Evolutionary conservation across 2,113 vertebrate species (phyloP).

Genomic region (Tupaia tana): DNA sequence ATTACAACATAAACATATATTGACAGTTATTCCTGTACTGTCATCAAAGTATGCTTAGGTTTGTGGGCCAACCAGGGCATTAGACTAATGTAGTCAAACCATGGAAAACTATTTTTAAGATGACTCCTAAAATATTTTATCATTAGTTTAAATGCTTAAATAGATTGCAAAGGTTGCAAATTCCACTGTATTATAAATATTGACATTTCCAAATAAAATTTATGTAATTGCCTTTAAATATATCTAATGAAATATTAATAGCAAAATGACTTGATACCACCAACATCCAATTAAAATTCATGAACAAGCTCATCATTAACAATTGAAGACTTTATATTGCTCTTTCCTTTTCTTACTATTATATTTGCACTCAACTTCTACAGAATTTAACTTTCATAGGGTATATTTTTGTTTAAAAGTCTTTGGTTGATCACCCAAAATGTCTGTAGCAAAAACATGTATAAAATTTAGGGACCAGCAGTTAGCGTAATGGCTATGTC

Average conservation of each 20-base stretch:
- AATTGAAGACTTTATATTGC: slow-evolving; percentile 44
- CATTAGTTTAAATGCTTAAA: slow-evolving; percentile 45
- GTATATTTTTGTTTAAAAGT: background rate
- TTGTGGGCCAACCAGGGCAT: background rate
- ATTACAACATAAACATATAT: background rate
- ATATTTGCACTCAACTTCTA: slow-evolving; percentile 30
- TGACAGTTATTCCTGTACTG: background rate
- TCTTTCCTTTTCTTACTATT: slow-evolving; percentile 43
- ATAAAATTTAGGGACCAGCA: no score
- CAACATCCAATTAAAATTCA: slow-evolving; percentile 52
- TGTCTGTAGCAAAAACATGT: slow-evolving; percentile 14
- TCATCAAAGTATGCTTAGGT: background rate
- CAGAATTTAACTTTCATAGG: slow-evolving; percentile 13
- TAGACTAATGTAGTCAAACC: background rate
- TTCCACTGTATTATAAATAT: slow-evolving; percentile 17
- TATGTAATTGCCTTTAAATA: slow-evolving; percentile 31
- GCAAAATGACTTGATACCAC: slow-evolving; percentile 18
- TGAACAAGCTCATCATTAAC: slow-evolving; percentile 34
- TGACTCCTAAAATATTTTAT: slow-evolving; percentile 47
- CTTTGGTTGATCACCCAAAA: background rate
- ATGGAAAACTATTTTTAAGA: slow-evolving; percentile 36
- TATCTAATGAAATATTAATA: slow-evolving; percentile 21
- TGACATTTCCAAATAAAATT: slow-evolving; percentile 53
- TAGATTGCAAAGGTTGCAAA: background rate
- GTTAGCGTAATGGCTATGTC: no score